A percentile compares a stretch with the other conserved stretches of the same genome.
Conservation (phyloP, 1,140 invertebrate genomes). For the Lithobius niger region DNA sequence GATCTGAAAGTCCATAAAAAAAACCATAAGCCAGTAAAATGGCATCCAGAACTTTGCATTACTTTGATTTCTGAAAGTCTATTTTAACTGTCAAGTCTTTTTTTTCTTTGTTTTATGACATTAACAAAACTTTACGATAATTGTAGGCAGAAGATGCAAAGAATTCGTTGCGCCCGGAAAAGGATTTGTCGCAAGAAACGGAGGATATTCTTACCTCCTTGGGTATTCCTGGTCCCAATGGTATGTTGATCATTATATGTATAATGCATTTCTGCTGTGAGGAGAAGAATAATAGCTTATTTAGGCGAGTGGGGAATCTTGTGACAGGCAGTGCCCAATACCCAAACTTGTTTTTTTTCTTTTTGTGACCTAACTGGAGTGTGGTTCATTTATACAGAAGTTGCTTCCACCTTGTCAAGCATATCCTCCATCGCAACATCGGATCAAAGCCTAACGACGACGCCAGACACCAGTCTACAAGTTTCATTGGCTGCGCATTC, state of each 20-base stretch:
- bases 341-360: neutral
- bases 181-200: conserved; percentile 55
- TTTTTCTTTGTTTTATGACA: too few species aligned
- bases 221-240: conserved; percentile 67
- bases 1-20: too few species aligned
- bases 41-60: too few species aligned
- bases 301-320: too few species aligned
- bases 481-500: too few species aligned
- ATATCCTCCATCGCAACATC: conserved; percentile 55
- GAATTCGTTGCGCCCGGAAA: conserved; percentile 36
- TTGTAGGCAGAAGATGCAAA: conserved; percentile 59
- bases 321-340: neutral
- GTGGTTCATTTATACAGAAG: conserved; percentile 37
- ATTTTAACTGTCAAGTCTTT: too few species aligned
- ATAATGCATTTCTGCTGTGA: neutral
- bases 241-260: conserved; percentile 24
- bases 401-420: conserved; percentile 66
- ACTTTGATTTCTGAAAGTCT: too few species aligned
- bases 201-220: conserved; percentile 73
- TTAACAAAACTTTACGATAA: too few species aligned
- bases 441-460: conserved; percentile 56
- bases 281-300: neutral
- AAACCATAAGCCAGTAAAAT: too few species aligned
- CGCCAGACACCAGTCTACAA: conserved; percentile 62
- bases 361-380: neutral